phyloP scores from a whole-genome alignment of 2,113 vertebrate species.

The Rhinoderma darwinii region DNA sequence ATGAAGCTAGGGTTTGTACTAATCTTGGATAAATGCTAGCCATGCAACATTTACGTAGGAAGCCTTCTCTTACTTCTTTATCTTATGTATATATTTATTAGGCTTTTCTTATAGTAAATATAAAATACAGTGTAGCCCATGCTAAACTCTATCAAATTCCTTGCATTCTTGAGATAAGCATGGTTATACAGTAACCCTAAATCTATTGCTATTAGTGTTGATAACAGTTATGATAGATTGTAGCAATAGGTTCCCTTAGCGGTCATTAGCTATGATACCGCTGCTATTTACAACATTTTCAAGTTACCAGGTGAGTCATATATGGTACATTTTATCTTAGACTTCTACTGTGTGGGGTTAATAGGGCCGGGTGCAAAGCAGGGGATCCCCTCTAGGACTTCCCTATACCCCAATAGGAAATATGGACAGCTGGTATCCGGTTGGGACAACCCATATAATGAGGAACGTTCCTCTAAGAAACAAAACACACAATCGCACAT shows the following conservation, averaged over 20 bases:
- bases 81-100: too few species aligned
- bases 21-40: too few species aligned
- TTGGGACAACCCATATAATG: background rate
- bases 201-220: background rate
- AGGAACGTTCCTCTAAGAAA: background rate
- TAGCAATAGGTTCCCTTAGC: background rate
- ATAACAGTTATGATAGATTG: background rate
- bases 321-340: background rate
- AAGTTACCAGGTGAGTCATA: background rate
- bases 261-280: constrained; percentile 6
- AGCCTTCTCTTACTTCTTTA: too few species aligned
- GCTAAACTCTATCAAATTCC: background rate
- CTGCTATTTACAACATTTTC: background rate
- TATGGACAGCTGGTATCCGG: background rate
- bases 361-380: background rate
- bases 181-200: background rate
- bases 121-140: background rate
- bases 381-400: background rate
- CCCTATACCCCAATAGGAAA: too few species aligned
- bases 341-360: background rate
- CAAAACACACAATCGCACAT: background rate
- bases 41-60: too few species aligned
- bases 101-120: background rate
- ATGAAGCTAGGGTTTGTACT: too few species aligned
- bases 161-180: constrained; percentile 10